Conservation (phyloP, 2,797 vertebrate species). For the Gymnothorax javanicus region DNA sequence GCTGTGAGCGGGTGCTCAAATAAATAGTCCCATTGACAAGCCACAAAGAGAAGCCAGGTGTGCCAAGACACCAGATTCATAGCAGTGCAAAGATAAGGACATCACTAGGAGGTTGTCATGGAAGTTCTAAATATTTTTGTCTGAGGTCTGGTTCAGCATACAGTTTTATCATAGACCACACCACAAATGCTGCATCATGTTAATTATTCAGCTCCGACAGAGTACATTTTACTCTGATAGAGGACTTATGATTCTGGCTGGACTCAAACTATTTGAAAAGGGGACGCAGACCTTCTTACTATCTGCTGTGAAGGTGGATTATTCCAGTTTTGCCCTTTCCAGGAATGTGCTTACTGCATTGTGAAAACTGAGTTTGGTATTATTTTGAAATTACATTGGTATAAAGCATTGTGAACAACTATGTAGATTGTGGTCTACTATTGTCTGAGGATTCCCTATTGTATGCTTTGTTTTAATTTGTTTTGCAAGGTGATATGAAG, state of each 20-base stretch:
- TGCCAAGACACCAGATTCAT: background rate
- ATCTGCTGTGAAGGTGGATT: background rate
- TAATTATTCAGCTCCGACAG: background rate
- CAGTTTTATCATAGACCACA: background rate
- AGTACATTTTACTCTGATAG: background rate
- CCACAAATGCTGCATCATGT: background rate
- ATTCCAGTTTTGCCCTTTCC: background rate
- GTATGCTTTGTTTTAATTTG: too few species aligned
- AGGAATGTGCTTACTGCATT: background rate
- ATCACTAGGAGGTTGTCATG: background rate
- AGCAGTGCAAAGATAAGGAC: background rate
- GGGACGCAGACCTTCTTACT: background rate
- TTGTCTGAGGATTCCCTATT: too few species aligned
- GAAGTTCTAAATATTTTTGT: background rate
- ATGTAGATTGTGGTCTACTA: too few species aligned
- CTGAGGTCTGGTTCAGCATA: background rate
- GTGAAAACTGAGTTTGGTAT: too few species aligned
- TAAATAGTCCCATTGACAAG: background rate
- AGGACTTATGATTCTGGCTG: background rate
- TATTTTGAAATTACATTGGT: too few species aligned
- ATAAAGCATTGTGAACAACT: too few species aligned
- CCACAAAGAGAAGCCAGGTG: background rate
- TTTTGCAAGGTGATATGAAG: too few species aligned
- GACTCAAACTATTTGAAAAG: background rate
- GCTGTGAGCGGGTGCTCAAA: background rate